A percentile compares a stretch with the other conserved stretches of the same genome.
Evolutionary conservation across 2,113 vertebrate genomes (phyloP).

Genomic region (Urocolius indicus): DNA sequence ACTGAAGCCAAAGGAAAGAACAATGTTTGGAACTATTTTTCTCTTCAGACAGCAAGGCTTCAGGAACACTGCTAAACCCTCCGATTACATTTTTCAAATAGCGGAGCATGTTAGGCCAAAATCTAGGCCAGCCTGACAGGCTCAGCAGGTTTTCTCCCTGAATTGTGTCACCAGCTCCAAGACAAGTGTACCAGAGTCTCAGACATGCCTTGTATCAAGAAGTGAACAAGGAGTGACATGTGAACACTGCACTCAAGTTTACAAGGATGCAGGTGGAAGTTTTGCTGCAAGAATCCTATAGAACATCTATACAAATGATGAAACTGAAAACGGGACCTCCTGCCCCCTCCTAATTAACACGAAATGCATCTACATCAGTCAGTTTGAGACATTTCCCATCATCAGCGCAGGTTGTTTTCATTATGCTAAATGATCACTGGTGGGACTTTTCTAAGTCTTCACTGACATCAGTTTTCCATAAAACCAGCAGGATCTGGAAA

Average conservation of each 20-base stretch:
- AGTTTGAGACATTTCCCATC: neutral
- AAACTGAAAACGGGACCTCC: neutral
- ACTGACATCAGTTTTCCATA: neutral
- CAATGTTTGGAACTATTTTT: neutral
- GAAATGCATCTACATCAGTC: neutral
- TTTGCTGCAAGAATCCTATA: neutral
- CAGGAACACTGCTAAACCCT: neutral
- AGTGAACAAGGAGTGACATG: accelerated
- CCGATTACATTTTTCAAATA: slow-evolving; percentile 69
- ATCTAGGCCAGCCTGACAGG: slow-evolving; percentile 27
- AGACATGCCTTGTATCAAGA: slow-evolving; percentile 13
- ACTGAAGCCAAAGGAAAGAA: neutral
- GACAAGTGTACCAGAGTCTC: slow-evolving; percentile 7
- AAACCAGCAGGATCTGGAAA: neutral
- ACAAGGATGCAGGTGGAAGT: neutral
- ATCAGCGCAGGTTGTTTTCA: neutral
- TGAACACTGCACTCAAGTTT: accelerated
- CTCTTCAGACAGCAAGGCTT: slow-evolving; percentile 8
- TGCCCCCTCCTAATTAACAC: neutral
- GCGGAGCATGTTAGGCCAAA: slow-evolving; percentile 46
- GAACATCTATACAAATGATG: neutral
- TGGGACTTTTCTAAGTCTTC: neutral
- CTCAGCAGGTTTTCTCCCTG: slow-evolving; percentile 44
- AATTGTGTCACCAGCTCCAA: slow-evolving; percentile 25
- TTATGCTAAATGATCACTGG: neutral